Percentiles rank a stretch among this genome's conserved stretches.
These are phyloP conservation scores for Ips nitidus DNA, from an alignment of 1,140 invertebrate genomes.

Conservation along the genomic window DNA sequence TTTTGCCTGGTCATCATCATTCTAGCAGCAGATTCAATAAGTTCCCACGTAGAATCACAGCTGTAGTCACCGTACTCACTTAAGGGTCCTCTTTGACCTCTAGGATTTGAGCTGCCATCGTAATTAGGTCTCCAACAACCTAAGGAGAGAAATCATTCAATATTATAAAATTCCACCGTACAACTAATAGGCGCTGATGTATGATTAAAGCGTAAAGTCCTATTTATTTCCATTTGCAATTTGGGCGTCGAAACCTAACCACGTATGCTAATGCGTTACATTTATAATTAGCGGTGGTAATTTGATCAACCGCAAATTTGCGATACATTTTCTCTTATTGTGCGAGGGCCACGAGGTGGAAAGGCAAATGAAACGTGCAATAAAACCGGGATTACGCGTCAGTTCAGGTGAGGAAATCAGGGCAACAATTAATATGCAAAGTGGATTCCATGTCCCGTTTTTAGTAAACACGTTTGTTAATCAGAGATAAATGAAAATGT, in stretches of 20 bases:
- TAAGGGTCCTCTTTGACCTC: slow-evolving; percentile 53
- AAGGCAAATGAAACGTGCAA: slow-evolving; percentile 4
- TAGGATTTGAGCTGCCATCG: slow-evolving; percentile 46
- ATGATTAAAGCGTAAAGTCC: not conserved
- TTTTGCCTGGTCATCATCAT: slow-evolving; percentile 78
- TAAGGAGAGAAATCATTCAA: slow-evolving; percentile 30
- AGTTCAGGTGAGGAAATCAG: not conserved
- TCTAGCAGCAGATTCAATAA: slow-evolving; percentile 80
- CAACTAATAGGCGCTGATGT: too few species aligned
- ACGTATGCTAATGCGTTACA: slow-evolving; percentile 5
- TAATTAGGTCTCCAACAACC: slow-evolving; percentile 47
- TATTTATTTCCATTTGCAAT: not conserved
- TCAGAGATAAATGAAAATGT: too few species aligned
- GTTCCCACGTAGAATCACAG: slow-evolving; percentile 83
- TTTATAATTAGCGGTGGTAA: slow-evolving; percentile 10
- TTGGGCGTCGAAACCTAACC: not conserved
- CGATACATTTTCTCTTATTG: slow-evolving; percentile 8
- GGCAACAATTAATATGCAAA: not conserved
- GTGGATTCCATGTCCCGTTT: not conserved
- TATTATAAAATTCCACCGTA: too few species aligned
- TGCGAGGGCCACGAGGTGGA: not conserved
- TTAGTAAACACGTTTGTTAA: too few species aligned
- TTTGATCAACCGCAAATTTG: slow-evolving; percentile 12
- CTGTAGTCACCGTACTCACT: slow-evolving; percentile 79
- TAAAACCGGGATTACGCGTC: slow-evolving; percentile 2